These are phyloP conservation scores for Lamellibrachia columna DNA, from an alignment of 2,888 invertebrate species.

Conservation along the genomic window DNA sequence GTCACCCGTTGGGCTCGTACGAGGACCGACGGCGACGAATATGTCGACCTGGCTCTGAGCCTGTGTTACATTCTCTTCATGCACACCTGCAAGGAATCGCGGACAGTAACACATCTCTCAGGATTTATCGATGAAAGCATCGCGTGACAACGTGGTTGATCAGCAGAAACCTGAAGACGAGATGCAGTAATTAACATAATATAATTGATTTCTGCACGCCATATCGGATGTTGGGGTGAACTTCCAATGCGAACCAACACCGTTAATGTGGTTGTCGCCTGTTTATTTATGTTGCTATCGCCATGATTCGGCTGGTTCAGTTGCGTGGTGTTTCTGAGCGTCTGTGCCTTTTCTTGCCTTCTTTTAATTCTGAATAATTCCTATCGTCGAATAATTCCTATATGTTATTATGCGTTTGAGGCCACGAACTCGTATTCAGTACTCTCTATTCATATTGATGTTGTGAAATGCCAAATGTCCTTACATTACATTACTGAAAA, in stretches of 20 bases:
- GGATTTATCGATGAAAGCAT: background rate
- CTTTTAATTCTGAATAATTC: background rate
- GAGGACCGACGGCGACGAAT: background rate
- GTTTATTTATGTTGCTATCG: background rate
- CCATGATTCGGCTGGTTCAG: background rate
- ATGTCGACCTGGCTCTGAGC: background rate
- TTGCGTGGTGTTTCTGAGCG: background rate
- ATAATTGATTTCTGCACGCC: background rate
- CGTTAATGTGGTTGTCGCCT: background rate
- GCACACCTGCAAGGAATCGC: slow-evolving; percentile 1
- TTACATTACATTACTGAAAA: background rate
- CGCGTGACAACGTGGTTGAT: background rate
- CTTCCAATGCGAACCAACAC: background rate
- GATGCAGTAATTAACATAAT: background rate
- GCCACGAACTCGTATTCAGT: background rate
- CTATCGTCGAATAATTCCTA: background rate
- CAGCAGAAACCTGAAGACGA: background rate
- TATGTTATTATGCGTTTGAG: background rate
- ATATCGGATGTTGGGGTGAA: background rate
- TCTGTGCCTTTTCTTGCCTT: background rate
- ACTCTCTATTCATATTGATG: background rate
- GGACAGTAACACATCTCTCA: background rate
- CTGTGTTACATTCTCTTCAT: background rate
- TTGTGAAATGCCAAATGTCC: background rate
- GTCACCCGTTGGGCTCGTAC: background rate